Percentiles rank a stretch among this genome's conserved stretches.
Conservation (phyloP, 2,797 vertebrate genomes). For the Melanotaenia trifasciata region DNA sequence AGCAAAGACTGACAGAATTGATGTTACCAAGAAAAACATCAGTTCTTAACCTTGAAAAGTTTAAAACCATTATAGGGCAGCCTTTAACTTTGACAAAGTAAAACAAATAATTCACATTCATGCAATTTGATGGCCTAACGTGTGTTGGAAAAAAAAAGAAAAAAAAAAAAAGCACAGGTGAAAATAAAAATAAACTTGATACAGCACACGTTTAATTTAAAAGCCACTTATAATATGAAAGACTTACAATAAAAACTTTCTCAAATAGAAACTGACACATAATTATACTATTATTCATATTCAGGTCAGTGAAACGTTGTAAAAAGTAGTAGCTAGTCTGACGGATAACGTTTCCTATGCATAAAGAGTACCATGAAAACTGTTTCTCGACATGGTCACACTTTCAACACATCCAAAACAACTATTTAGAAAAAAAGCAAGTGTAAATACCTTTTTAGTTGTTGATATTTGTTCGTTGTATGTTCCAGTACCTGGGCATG, state of each 20-base stretch:
- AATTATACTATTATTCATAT: not conserved
- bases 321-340: no score
- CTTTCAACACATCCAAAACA: no score
- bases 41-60: slow-evolving; percentile 51
- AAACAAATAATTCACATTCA: not conserved
- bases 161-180: not conserved
- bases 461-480: no score
- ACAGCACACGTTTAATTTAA: not conserved
- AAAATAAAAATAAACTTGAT: not conserved
- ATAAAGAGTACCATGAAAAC: no score
- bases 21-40: slow-evolving; percentile 23
- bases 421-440: no score
- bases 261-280: not conserved
- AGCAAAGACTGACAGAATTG: slow-evolving; percentile 39
- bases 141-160: not conserved
- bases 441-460: no score
- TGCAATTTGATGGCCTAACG: not conserved
- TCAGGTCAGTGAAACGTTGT: no score
- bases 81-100: slow-evolving; percentile 15
- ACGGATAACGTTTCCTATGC: no score
- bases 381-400: no score
- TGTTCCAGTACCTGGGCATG: no score
- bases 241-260: not conserved
- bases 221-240: not conserved
- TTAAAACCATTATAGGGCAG: slow-evolving; percentile 15